Base-by-base conservation (phyloP, 2,113 vertebrate genomes). In the Aramus guarauna region DNA sequence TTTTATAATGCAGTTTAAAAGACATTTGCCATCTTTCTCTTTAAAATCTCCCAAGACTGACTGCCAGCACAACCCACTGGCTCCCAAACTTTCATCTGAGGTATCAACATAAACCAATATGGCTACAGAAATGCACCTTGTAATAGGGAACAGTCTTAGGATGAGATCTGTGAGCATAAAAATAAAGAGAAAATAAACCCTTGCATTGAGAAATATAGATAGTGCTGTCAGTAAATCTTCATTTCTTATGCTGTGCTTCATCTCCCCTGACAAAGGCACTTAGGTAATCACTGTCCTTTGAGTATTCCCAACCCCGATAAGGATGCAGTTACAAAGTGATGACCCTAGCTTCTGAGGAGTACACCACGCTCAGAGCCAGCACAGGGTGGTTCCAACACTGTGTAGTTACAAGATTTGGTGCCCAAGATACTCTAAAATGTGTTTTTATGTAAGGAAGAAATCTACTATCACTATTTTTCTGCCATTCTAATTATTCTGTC, bases 1-100 rank as follows among this genome's bases (percentile, higher is more conserved):
- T 83, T 85, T 97, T 88, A 91, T 88, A 92, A 76, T 66, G 41
- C 53, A 32, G 43, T 88, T 92, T 73, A 60, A 92, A 63, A 85
- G 62, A 78, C 23, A 75, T 47, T 84, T 60, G 41, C 26, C 12
- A 66, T 34, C 45, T 76, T 81, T 48, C 41, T 77, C 52, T 67
- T 39, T 63, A 50, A 48, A 52, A 26, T 29, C 34, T 82, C 43
- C 58, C 16, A 21, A 68, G 60, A 52, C 30, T 86, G 66, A 72
- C 45, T 90, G 52, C 32, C 60, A 84, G 73, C 58, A 93, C 32
- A 91, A 88, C 71, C 83, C 71, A 73, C 45, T 37, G 45, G 36
- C 50, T 94, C 72, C 88, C 73, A 50, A 60, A 4, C 43, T 62
- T 80, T 36, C 79, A 85, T 6, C 41, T 94, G 75, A 90, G 18